phyloP scores from a whole-genome alignment of 2,113 vertebrate species.

The Rhinoderma darwinii region DNA sequence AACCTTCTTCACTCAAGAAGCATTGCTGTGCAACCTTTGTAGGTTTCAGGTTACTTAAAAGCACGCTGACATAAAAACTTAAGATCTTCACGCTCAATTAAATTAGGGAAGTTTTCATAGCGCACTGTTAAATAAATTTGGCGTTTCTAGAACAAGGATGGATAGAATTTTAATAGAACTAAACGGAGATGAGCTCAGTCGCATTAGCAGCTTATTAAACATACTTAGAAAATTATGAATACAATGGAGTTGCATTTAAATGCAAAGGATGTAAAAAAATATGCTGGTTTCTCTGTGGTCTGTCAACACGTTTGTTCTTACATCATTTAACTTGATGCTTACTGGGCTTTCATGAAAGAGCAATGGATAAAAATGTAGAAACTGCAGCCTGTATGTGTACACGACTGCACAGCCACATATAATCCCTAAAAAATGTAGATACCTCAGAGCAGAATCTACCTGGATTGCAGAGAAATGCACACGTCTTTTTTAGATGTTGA shows the following conservation, averaged over 20 bases:
- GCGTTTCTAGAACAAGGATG: no score
- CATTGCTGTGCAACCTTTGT: conserved; percentile 8
- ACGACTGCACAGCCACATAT: neutral
- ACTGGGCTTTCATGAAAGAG: neutral
- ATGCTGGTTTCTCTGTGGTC: neutral
- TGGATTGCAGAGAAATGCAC: no score
- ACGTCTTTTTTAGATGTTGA: no score
- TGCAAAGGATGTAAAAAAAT: neutral
- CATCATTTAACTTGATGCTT: neutral
- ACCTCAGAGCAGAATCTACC: neutral
- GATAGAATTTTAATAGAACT: neutral
- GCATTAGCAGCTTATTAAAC: conserved; percentile 16
- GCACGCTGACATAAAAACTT: conserved; percentile 7
- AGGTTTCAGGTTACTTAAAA: conserved; percentile 27
- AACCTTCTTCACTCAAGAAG: neutral
- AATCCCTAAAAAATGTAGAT: neutral
- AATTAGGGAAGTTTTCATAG: conserved; percentile 17
- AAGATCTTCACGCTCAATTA: conserved; percentile 12
- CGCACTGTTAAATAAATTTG: neutral
- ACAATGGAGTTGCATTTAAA: neutral
- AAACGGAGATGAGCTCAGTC: neutral
- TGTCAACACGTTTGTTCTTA: neutral
- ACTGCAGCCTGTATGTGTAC: neutral
- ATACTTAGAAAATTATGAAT: conserved; percentile 23
- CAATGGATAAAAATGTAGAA: neutral